Base-by-base conservation (phyloP, 2,888 invertebrate species). In the Paralinhomoeus sp. region DNA sequence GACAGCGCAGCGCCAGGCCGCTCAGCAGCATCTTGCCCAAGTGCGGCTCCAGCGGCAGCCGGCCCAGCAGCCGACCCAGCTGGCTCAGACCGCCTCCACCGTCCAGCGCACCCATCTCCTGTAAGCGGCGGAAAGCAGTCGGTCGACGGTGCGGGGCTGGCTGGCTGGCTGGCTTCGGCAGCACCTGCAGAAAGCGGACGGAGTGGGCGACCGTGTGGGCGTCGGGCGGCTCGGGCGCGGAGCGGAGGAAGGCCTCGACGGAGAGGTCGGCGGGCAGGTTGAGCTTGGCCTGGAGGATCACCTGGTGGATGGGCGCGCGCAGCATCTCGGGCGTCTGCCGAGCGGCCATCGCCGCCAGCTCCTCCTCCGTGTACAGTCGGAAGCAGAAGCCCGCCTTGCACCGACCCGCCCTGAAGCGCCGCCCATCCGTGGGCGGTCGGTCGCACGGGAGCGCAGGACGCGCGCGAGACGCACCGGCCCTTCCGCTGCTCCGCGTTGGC, bases 21-120 rank as follows among this genome's bases (percentile, higher is more conserved):
- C 82, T 84, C 0, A 97, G 67, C 47, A 97, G 65, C 75, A 84
- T 81, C 64, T 91, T 87, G 3, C 82, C 87, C 39, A 85, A 67
- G 53, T 80, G 76, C 0, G 91, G 89, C 55, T 89, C 85, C 1
- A 93, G 72, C 0, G 89, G 83, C 40, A 93, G 66, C 60, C 87
- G 83, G n/a, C 85, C 71, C 42, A 93, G 67, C 60, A 87, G 80
- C 48, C 75, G 75, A 0, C 89, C 91, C 43, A 91, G 12, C 7
- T 53, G 51, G 1, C 58, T 58, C 47, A 58, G 40, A 22, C 51
- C 50, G 17, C 54, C 51, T 41, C 58, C 58, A 18, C 5, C 17
- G 35, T 35, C 35, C 35, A 40, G 23, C 7, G 21, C n/a, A 18
- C 22, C 43, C 37, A 17, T 15, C 27, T 37, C 33, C 38, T 27